Conservation (phyloP, 2,797 vertebrate genomes). For the Lepilemur ruficaudatus region DNA sequence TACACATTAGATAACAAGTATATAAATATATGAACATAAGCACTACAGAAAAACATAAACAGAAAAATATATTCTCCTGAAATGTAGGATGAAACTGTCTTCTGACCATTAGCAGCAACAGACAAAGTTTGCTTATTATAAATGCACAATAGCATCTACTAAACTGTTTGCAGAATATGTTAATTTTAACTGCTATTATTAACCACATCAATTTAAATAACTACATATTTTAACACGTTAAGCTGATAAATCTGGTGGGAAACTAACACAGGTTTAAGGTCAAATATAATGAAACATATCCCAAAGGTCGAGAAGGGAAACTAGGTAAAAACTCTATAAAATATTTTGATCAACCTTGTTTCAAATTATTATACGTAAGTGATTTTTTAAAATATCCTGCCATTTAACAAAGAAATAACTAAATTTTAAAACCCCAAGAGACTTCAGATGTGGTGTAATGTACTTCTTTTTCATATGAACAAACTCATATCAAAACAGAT, state of each 20-base stretch:
- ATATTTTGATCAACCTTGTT: not conserved
- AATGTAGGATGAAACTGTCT: not conserved
- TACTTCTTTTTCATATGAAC: not conserved
- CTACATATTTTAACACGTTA: conserved; percentile 21
- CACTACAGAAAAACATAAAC: not conserved
- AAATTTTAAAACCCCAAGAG: not conserved
- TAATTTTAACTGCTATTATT: conserved; percentile 31
- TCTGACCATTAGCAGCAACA: not conserved
- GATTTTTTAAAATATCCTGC: not conserved
- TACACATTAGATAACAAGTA: not conserved
- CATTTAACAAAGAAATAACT: not conserved
- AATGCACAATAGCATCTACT: not conserved
- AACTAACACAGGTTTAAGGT: not conserved
- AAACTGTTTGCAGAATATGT: not conserved
- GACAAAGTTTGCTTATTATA: not conserved
- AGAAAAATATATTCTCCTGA: not conserved
- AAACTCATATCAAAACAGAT: not conserved
- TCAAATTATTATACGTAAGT: not conserved
- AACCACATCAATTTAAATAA: conserved; percentile 32
- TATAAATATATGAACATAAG: not conserved
- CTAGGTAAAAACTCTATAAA: not conserved
- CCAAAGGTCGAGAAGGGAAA: not conserved
- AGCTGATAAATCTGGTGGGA: not conserved
- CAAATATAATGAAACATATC: conserved; percentile 7
- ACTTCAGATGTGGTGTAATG: not conserved